phyloP scores from a whole-genome alignment of 37 sponge, comb jelly and placozoan species.

The Mnemiopsis leidyi region DNA sequence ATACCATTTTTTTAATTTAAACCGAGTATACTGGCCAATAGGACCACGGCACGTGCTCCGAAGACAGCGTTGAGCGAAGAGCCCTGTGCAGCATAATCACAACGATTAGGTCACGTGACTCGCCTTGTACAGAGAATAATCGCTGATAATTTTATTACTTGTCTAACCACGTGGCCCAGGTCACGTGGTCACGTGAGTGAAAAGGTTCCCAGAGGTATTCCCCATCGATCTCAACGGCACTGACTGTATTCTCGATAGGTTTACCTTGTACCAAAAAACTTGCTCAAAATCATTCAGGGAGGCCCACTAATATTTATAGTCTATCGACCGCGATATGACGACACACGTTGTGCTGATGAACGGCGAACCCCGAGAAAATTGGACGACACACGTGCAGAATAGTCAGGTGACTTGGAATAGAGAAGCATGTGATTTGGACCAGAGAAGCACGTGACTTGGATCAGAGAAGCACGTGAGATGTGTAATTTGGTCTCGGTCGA shows the following conservation, averaged over 20 bases:
- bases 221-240: too few relatives aligned
- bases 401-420: background rate
- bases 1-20: background rate
- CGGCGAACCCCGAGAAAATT: background rate
- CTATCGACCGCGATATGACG: too few relatives aligned
- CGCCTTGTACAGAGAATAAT: background rate
- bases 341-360: too few relatives aligned
- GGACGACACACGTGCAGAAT: background rate
- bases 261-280: too few relatives aligned
- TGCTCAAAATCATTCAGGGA: too few relatives aligned
- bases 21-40: background rate
- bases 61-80: background rate
- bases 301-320: too few relatives aligned
- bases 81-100: background rate
- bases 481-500: background rate
- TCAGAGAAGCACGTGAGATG: background rate
- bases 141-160: background rate
- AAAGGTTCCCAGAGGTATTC: too few relatives aligned
- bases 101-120: background rate
- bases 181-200: background rate
- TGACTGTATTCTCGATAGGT: too few relatives aligned
- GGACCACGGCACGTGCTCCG: background rate
- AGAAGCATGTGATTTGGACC: background rate
- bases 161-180: background rate
- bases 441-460: background rate